Evolutionary conservation across 2,797 vertebrate species (phyloP), one percentile per base, ranked within the genome.

Genomic region (Semotilus atromaculatus): DNA sequence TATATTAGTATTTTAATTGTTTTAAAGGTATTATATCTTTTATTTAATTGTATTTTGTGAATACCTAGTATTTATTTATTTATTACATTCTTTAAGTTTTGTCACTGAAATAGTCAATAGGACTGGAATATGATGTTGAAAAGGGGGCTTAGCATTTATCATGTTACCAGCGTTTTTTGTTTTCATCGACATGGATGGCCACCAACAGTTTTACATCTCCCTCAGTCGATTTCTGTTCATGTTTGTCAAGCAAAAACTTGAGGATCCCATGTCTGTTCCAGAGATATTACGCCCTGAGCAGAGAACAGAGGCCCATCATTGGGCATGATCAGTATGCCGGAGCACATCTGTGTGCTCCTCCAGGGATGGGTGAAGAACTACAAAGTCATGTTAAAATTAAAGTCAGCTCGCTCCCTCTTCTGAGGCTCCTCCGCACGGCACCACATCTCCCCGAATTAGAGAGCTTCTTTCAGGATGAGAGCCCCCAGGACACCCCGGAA

Each of bases 331-430:
- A 90, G 91, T 74, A 88, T 89, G 89, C 83, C 7, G 66, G 45
- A 53, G 88, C 78, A 86, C 86, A 89, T 89, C 89, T 91, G 88
- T 89, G 85, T 78, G 81, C 86, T 87, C 88, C 88, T 89, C 89
- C 88, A 80, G 86, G 90, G 87, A 74, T 81, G 84, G 72, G 80
- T 55, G 4, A 88, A 87, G 85, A 91, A 91, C 91, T 92, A 91
- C 91, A 92, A 93, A 93, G 92, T 90, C 84, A 86, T 90, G 90
- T 85, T 91, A 88, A 90, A 92, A 92, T 94, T 92, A 90, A 91
- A 92, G 88, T 90, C 81, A 45, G 89, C 86, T 78, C 82, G 82
- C 80, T 90, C 79, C 90, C 51, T 77, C 84, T 87, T 91, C 87
- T 89, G 86, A 92, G 91, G 87, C 90, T 89, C 86, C 38, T 83